Conservation (phyloP, 2,113 vertebrate species). For the Clarias batrachus region DNA sequence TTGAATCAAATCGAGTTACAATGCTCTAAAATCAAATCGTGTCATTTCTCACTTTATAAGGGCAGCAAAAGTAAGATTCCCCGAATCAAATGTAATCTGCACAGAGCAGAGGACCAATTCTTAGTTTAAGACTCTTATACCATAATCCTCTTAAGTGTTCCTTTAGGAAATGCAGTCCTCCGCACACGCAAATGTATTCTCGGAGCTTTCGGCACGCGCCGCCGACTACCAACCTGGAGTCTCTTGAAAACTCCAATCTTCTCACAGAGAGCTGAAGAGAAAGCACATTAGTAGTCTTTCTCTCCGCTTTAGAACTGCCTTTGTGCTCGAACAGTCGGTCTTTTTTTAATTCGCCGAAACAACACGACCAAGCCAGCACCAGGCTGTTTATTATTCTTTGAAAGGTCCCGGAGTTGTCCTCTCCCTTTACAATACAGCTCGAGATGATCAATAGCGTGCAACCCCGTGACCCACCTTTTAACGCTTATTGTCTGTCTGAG, state of each 20-base stretch:
- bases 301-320: background rate
- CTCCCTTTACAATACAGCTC: background rate
- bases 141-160: constrained; percentile 50
- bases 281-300: background rate
- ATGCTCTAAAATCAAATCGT: no score
- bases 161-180: background rate
- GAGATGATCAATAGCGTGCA: background rate
- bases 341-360: background rate
- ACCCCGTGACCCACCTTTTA: background rate
- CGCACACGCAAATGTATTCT: constrained; percentile 8
- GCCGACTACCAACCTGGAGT: constrained; percentile 15
- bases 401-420: background rate
- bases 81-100: constrained; percentile 44
- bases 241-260: constrained; percentile 36
- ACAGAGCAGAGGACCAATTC: constrained; percentile 20
- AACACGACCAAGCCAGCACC: background rate
- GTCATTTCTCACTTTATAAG: background rate
- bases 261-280: constrained; percentile 24
- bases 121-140: constrained; percentile 38
- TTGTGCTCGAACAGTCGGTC: background rate
- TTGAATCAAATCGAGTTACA: no score
- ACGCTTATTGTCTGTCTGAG: background rate
- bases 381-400: background rate
- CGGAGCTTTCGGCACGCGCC: background rate
- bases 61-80: constrained; percentile 27